These are phyloP conservation scores for Eupithecia abbreviata DNA, from an alignment of 2,888 invertebrate genomes.

Conservation along the genomic window DNA sequence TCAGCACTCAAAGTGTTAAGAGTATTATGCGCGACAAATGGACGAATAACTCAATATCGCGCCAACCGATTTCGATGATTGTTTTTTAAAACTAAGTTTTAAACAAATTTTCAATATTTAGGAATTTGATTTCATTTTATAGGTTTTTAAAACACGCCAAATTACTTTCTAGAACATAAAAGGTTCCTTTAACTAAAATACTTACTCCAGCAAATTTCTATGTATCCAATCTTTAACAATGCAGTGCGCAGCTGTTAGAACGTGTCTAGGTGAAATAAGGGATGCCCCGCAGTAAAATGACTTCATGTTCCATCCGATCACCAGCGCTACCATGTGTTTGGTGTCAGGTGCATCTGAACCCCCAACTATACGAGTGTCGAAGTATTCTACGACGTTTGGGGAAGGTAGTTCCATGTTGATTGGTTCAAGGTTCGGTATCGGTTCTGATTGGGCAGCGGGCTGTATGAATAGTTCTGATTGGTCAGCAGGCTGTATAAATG, in stretches of 20 bases:
- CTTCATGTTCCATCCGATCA: conserved; percentile 30
- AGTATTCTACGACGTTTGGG: conserved; percentile 1
- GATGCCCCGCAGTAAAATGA: conserved; percentile 34
- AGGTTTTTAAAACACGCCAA: too few species aligned
- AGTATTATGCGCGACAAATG: too few species aligned
- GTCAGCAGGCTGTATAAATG: not conserved
- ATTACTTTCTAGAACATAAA: too few species aligned
- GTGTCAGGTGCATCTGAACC: conserved; percentile 5
- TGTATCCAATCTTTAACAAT: conserved; percentile 43
- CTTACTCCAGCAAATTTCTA: conserved; percentile 39
- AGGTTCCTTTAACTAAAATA: too few species aligned
- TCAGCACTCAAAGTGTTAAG: too few species aligned
- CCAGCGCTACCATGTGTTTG: conserved; percentile 29
- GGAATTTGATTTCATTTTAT: too few species aligned
- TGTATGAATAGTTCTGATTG: not conserved
- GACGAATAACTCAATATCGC: too few species aligned
- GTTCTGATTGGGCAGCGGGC: not conserved
- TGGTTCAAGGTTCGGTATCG: not conserved
- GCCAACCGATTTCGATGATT: too few species aligned
- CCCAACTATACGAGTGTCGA: conserved; percentile 23
- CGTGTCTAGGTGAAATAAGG: conserved; percentile 36
- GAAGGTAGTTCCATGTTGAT: not conserved
- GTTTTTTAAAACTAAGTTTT: too few species aligned
- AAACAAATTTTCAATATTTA: too few species aligned
- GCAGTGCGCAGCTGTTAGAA: conserved; percentile 44